Percentiles rank a stretch among this genome's conserved stretches.
These are phyloP conservation scores for Epicauta chinensis DNA, from an alignment of 1,140 invertebrate genomes.

Conservation along the genomic window DNA sequence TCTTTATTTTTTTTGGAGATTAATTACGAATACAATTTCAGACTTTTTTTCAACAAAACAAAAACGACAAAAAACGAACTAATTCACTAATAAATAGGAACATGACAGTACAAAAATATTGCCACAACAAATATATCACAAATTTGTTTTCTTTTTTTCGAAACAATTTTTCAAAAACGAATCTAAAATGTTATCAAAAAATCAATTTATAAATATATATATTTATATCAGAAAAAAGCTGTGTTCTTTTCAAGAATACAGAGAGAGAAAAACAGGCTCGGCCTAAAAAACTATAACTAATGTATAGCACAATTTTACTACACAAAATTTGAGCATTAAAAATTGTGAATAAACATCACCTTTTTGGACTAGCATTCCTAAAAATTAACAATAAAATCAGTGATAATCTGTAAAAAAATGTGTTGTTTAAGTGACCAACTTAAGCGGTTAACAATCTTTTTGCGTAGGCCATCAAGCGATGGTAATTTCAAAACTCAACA, in stretches of 20 bases:
- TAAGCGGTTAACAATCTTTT: no score
- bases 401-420: no score
- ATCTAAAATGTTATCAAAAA: neutral
- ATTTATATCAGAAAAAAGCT: neutral
- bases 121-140: constrained; percentile 17
- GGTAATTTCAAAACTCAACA: no score
- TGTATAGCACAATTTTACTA: constrained; percentile 4
- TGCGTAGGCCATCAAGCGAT: no score
- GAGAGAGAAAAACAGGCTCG: neutral
- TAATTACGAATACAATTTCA: constrained; percentile 6
- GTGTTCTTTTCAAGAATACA: neutral
- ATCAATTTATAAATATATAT: neutral
- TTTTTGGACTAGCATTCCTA: no score
- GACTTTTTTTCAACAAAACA: neutral
- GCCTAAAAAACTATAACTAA: constrained; percentile 8
- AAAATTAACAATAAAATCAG: no score
- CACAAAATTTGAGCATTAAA: no score
- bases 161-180: neutral
- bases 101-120: constrained; percentile 19
- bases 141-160: neutral
- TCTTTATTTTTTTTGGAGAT: constrained; percentile 9
- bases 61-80: constrained; percentile 4
- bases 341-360: no score
- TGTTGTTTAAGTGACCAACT: no score
- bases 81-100: constrained; percentile 22